A percentile compares a stretch with the other conserved stretches of the same genome.
Evolutionary conservation across 2,113 vertebrate genomes (phyloP).

Genomic region (Psittacula cyanocephala): DNA sequence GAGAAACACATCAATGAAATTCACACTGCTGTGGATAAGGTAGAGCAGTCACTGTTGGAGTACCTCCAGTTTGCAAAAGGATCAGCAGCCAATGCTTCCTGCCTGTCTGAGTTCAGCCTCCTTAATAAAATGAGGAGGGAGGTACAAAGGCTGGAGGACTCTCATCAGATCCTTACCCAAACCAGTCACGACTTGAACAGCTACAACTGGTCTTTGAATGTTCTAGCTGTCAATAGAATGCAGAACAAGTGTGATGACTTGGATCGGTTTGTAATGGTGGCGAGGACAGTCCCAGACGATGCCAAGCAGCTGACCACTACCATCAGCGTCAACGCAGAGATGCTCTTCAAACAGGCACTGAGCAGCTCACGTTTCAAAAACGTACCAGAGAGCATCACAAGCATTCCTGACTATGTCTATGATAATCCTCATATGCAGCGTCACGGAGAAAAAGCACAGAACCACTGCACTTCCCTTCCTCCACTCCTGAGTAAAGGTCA

Average conservation of each 20-base stretch:
- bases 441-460: conserved; percentile 72
- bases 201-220: conserved; percentile 84
- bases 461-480: conserved; percentile 71
- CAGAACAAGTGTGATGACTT: conserved; percentile 88
- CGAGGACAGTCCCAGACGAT: conserved; percentile 86
- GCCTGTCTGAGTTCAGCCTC: conserved; percentile 80
- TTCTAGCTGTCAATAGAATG: conserved; percentile 78
- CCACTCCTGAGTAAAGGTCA: conserved; percentile 69
- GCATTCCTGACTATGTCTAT: conserved; percentile 45
- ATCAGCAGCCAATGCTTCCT: conserved; percentile 79
- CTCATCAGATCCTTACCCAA: conserved; percentile 91
- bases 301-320: conserved; percentile 89
- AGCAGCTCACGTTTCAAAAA: conserved; percentile 43
- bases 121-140: conserved; percentile 88
- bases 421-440: conserved; percentile 42
- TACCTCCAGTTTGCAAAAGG: conserved; percentile 87
- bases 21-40: conserved; percentile 80
- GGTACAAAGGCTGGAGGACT: conserved; percentile 90
- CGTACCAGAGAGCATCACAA: conserved; percentile 39
- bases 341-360: conserved; percentile 79
- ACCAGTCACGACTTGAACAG: conserved; percentile 83
- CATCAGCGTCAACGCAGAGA: conserved; percentile 80
- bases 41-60: conserved; percentile 79
- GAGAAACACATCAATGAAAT: conserved; percentile 87
- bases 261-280: conserved; percentile 93